phyloP scores from a whole-genome alignment of 2,113 vertebrate species.

The Setophaga kirtlandii region DNA sequence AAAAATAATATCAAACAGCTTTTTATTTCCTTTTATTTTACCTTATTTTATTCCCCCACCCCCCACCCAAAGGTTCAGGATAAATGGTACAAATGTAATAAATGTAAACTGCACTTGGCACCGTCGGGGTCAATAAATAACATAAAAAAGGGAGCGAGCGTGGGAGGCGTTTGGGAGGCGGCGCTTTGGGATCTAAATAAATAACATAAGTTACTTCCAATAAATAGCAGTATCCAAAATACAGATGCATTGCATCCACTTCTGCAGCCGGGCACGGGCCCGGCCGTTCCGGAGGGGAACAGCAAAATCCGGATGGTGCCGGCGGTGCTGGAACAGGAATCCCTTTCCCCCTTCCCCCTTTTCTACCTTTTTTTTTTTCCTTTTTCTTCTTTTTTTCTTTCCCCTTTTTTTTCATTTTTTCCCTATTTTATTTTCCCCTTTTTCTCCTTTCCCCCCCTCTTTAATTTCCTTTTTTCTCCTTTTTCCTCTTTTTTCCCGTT shows the following conservation, averaged over 20 bases:
- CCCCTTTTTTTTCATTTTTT: too few species aligned
- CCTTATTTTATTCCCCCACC: neutral
- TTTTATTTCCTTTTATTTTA: too few species aligned
- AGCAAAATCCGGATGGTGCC: neutral
- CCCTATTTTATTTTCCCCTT: too few species aligned
- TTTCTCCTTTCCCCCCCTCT: fast-evolving
- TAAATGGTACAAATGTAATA: constrained; percentile 52
- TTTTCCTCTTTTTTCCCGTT: too few species aligned
- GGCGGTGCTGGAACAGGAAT: neutral
- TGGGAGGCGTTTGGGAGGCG: neutral
- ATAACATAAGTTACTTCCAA: constrained; percentile 73
- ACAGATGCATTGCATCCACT: constrained; percentile 65
- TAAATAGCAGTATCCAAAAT: constrained; percentile 69
- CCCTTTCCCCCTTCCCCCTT: too few species aligned
- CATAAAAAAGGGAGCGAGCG: neutral
- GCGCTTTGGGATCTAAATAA: constrained; percentile 58
- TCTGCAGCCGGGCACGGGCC: neutral
- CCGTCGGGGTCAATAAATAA: constrained; percentile 63
- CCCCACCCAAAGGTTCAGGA: neutral
- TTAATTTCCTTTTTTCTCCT: neutral
- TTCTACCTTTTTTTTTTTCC: fast-evolving
- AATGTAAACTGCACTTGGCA: constrained; percentile 57
- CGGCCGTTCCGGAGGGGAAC: neutral
- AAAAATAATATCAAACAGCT: too few species aligned
- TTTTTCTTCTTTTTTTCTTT: neutral